These are phyloP conservation scores for Pantherophis vulpinus DNA, from an alignment of 2,797 vertebrate genomes.

Conservation along the genomic window DNA sequence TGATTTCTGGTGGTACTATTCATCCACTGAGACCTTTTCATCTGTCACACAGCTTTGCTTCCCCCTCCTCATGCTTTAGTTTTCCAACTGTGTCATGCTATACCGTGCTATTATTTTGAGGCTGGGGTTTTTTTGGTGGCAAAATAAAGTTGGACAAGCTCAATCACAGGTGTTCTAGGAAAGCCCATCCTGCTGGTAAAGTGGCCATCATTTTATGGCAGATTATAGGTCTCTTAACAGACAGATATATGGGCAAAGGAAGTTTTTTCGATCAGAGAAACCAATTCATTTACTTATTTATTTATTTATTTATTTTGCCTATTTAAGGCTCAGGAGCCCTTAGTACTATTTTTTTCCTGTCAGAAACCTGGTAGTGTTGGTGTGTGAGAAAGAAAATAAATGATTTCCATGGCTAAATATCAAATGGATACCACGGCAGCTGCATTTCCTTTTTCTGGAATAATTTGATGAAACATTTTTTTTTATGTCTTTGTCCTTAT, in stretches of 20 bases:
- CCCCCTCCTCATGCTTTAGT: slow-evolving; percentile 74
- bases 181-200: background rate
- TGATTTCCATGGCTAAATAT: background rate
- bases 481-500: background rate
- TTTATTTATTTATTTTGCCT: background rate
- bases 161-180: background rate
- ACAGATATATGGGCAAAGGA: background rate
- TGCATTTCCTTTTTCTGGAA: background rate
- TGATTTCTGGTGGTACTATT: slow-evolving; percentile 83
- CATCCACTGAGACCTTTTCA: slow-evolving; percentile 89
- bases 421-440: background rate
- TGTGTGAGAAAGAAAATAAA: background rate
- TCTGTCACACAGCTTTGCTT: slow-evolving; percentile 84
- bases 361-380: background rate
- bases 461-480: background rate
- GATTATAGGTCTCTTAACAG: background rate
- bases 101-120: slow-evolving; percentile 66
- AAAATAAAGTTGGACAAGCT: slow-evolving; percentile 32
- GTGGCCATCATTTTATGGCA: background rate
- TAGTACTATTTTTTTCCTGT: background rate
- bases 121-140: slow-evolving; percentile 31
- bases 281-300: background rate
- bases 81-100: slow-evolving; percentile 75
- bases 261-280: background rate
- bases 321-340: background rate